phyloP scores from a whole-genome alignment of 2,113 vertebrate species.

The Trochalopteron elliotii region DNA sequence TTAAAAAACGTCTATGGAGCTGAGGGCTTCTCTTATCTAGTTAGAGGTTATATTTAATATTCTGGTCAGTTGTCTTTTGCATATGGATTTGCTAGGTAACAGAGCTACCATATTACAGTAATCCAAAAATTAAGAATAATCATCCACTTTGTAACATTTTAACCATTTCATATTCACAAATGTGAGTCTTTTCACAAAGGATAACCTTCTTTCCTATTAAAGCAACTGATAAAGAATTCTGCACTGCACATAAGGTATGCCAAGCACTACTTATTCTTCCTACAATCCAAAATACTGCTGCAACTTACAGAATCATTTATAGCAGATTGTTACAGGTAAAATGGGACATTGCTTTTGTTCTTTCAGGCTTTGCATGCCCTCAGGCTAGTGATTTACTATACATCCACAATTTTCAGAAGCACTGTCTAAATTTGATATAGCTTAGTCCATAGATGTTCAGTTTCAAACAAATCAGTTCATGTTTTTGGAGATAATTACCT shows the following conservation, averaged over 20 bases:
- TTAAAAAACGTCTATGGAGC: not conserved
- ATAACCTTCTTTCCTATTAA: not conserved
- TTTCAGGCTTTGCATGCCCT: not conserved
- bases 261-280: not conserved
- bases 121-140: constrained; percentile 45
- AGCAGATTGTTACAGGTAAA: not conserved
- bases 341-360: not conserved
- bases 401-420: not conserved
- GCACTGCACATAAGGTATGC: not conserved
- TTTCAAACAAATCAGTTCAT: constrained; percentile 28
- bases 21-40: not conserved
- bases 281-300: not conserved
- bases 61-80: not conserved
- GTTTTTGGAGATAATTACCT: constrained; percentile 50
- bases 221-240: constrained; percentile 1
- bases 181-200: constrained; percentile 4
- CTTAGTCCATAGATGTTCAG: not conserved
- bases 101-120: not conserved
- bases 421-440: not conserved
- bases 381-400: not conserved
- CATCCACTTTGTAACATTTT: not conserved
- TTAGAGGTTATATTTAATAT: constrained; percentile 11
- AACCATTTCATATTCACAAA: constrained; percentile 30
- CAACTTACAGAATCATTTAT: not conserved
- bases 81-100: constrained; percentile 18